These are phyloP conservation scores for Protosalanx chinensis DNA, from an alignment of 2,797 vertebrate genomes.

Conservation along the genomic window DNA sequence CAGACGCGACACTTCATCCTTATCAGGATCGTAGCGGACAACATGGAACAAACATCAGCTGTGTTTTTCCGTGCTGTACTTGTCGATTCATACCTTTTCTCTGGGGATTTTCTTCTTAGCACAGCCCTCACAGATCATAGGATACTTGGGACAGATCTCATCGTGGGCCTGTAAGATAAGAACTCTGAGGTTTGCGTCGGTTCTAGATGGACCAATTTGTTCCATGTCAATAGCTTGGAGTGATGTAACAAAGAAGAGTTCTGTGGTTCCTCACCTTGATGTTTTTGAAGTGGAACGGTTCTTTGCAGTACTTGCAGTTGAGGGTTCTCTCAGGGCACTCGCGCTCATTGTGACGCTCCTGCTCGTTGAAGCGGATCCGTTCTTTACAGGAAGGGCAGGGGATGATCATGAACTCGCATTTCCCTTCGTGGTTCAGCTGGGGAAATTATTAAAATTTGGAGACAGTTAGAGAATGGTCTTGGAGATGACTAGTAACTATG, in stretches of 20 bases:
- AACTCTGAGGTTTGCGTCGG: neutral
- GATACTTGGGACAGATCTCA: slow-evolving; percentile 91
- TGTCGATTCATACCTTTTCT: slow-evolving; percentile 75
- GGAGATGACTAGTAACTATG: neutral
- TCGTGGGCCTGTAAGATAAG: slow-evolving; percentile 80
- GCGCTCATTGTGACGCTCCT: slow-evolving; percentile 79
- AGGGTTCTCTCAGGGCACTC: slow-evolving; percentile 83
- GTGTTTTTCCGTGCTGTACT: neutral
- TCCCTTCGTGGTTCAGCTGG: slow-evolving; percentile 75
- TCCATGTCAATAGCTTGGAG: neutral
- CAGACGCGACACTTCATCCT: neutral
- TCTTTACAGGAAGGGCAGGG: slow-evolving; percentile 82
- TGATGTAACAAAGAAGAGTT: neutral
- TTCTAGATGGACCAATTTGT: neutral
- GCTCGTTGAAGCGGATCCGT: slow-evolving; percentile 76
- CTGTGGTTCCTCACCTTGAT: slow-evolving; percentile 67
- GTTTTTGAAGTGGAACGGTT: slow-evolving; percentile 75
- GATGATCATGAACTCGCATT: slow-evolving; percentile 79
- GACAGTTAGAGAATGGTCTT: neutral
- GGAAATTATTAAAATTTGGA: neutral
- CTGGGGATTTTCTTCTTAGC: slow-evolving; percentile 90
- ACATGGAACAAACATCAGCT: neutral
- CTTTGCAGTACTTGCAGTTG: slow-evolving; percentile 83
- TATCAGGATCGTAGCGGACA: neutral
- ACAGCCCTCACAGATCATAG: slow-evolving; percentile 90